Evolutionary conservation across 2,888 invertebrate species (phyloP), one percentile per base, ranked within the genome.

Genomic region (Sthenelais limicola): DNA sequence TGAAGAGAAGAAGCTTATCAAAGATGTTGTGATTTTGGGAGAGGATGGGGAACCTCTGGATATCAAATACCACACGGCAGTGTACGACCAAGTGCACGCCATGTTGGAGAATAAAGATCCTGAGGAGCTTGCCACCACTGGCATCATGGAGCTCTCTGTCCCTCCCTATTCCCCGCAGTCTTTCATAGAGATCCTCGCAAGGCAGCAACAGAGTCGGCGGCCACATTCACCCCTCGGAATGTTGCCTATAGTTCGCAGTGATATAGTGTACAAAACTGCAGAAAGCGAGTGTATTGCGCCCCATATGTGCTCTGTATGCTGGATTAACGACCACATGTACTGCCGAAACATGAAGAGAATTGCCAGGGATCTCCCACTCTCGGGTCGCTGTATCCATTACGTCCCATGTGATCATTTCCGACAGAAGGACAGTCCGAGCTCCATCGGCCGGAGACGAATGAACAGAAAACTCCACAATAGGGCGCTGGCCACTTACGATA

Each of bases 291-390:
- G 76, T 26, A 18, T 56, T 15, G 51, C 58, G 18, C 77, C 77
- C 12, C 77, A 77, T 67, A 77, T 77, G 75, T 77, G 77, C 33
- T 43, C 43, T 15, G 71, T 74, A 9, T 77, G 77, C 47, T 76
- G 74, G 74, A 49, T 75, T 30, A 77, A 77, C 48, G 77, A 77
- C 33, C 77, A 77, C 71, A 74, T 74, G 75, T 77, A 77, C 71
- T 77, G 75, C 47, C 28, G 43, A 9, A 74, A 77, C 74, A 77
- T 74, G 77, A 74, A 73, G 66, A 54, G 74, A 3, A 74, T 56
- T 9, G 72, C 72, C 24, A 52, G 70, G 3, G 71, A 76, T 38
- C 43, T 75, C 35, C 70, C 70, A 3, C 48, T 68, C 4, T 58
- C 48, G 52, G 75, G 77, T 26, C 71, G 73, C 24, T 77, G 77